Base-by-base conservation (phyloP, 2,113 vertebrate genomes). In the Heterochromis multidens region DNA sequence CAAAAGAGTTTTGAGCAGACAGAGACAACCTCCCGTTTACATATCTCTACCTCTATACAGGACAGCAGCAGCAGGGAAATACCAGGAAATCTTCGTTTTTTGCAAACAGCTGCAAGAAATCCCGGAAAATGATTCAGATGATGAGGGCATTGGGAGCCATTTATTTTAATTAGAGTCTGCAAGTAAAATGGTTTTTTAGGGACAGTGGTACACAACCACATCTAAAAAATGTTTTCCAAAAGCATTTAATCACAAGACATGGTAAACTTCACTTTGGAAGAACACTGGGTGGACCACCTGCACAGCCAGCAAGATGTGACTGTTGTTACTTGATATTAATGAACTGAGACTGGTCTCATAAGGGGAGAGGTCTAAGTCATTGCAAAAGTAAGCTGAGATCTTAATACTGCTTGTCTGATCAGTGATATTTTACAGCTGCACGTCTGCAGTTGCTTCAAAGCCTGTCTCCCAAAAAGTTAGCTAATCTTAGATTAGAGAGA, bases 381-480 rank as follows among this genome's bases (percentile, higher is more conserved):
- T 86, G 79, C 78, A 80, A 83, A 84, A 72, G 93, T 89, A 93
- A 95, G 58, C 62, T 54, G 90, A 95, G 87, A 90, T 80, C 81
- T 90, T 88, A 79, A 93, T 88, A 87, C 72, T 65, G 84, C 92
- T 92, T 89, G 91, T 91, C 91, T 83, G 84, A 93, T 94, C 88
- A 57, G 80, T 80, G 93, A 95, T 77, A 93, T 93, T 94, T 86
- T 93, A 92, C 90, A 93, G 94, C 94, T 94, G 91, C 92, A 95
- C 84, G 92, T 86, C 91, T 91, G 89, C 49, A 70, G 77, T 77
- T 31, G 78, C 87, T 92, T 90, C 90, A 92, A 93, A 94, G 31
- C 65, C 31, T 27, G 77, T 25, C 79, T 70, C 65, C 88, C 90
- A 87, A 91, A 95, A 92, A 79, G 77, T 10, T 40, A 76, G 61